Conservation (phyloP, 1,140 invertebrate species). For the Venturia canescens region DNA sequence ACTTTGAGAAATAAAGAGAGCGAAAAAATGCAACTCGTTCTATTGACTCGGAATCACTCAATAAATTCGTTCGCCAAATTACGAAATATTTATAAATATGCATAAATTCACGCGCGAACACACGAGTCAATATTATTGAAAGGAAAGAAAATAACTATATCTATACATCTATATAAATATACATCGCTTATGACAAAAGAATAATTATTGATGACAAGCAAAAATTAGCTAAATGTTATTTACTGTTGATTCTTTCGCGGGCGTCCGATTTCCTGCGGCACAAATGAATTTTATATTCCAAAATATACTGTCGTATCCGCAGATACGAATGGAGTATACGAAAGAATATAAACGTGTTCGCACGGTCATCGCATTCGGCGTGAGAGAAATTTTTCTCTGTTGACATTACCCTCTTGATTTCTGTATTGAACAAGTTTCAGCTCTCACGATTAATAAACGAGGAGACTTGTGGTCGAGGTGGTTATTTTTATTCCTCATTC, state of each 20-base stretch:
- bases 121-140: not conserved
- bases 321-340: conserved; percentile 28
- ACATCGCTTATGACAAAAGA: no score
- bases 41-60: not conserved
- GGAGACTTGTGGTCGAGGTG: conserved; percentile 53
- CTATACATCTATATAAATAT: no score
- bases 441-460: conserved; percentile 62
- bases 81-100: not conserved
- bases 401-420: not conserved
- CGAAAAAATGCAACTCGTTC: conserved; percentile 2
- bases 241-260: conserved; percentile 37
- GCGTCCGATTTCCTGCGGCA: conserved; percentile 10
- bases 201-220: conserved; percentile 2
- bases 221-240: not conserved
- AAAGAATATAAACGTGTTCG: conserved; percentile 42
- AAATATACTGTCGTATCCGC: conserved; percentile 30
- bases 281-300: conserved; percentile 22
- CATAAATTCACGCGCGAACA: not conserved
- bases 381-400: conserved; percentile 28
- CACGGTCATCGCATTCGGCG: conserved; percentile 34
- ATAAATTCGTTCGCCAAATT: not conserved
- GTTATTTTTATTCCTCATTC: not conserved
- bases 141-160: conserved; percentile 2
- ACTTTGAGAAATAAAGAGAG: conserved; percentile 17
- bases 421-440: conserved; percentile 76